Conservation (phyloP, 2,113 vertebrate species). For the Pluvianellus socialis region DNA sequence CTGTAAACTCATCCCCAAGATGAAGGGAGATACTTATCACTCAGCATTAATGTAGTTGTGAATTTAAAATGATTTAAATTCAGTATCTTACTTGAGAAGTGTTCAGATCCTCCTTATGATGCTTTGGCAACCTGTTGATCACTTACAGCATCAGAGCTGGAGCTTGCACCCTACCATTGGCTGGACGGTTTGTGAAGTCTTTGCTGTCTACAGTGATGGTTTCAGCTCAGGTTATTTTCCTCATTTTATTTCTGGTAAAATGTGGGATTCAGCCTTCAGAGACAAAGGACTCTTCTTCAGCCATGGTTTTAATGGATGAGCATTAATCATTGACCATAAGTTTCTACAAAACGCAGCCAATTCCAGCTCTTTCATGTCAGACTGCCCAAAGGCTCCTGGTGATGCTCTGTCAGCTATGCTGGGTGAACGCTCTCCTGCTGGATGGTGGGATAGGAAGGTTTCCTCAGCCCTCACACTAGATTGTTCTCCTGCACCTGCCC, state of each 20-base stretch:
- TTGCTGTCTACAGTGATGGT: neutral
- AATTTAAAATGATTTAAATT: neutral
- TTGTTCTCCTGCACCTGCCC: neutral
- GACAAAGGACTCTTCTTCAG: neutral
- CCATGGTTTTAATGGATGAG: neutral
- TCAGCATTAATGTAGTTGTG: neutral
- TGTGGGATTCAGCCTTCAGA: neutral
- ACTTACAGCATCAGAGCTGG: neutral
- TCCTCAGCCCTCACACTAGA: neutral
- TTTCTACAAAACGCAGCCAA: neutral
- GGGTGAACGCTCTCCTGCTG: neutral
- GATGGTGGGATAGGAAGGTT: neutral
- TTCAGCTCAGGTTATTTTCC: neutral
- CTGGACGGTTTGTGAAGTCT: neutral
- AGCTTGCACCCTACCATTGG: neutral
- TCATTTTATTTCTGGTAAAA: neutral
- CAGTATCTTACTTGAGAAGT: neutral
- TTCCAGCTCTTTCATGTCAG: neutral
- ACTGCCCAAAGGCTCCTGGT: neutral
- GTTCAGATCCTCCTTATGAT: neutral
- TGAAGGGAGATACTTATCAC: neutral
- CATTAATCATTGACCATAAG: neutral
- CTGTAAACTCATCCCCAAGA: neutral
- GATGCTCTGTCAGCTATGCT: neutral
- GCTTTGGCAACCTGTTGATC: neutral